Conservation (phyloP, 1,140 invertebrate species). For the Protaetia brevitarsis region DNA sequence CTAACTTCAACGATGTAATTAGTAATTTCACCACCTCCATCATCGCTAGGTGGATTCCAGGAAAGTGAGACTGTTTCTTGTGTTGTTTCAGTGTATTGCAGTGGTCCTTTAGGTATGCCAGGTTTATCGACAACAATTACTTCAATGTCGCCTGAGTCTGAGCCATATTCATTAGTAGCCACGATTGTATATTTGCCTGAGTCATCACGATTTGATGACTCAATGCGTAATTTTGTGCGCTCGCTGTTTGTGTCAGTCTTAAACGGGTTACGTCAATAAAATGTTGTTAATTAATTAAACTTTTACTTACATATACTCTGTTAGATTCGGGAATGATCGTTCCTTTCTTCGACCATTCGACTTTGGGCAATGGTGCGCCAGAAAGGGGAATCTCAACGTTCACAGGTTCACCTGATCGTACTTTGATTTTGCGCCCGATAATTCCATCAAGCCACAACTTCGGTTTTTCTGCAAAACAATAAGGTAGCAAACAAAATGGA, state of each 20-base stretch:
- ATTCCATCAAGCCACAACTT: slow-evolving; percentile 87
- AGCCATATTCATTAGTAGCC: slow-evolving; percentile 85
- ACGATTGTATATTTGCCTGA: slow-evolving; percentile 89
- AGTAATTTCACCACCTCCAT: slow-evolving; percentile 93
- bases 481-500: not conserved
- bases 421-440: slow-evolving; percentile 90
- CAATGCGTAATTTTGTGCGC: slow-evolving; percentile 81
- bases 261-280: slow-evolving; percentile 24
- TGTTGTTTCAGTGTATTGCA: slow-evolving; percentile 76
- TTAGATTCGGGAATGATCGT: slow-evolving; percentile 67
- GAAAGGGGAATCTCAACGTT: slow-evolving; percentile 90
- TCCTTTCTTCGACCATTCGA: slow-evolving; percentile 86
- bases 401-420: slow-evolving; percentile 95
- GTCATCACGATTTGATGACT: slow-evolving; percentile 85
- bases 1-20: slow-evolving; percentile 90
- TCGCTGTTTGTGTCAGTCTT: slow-evolving; percentile 80
- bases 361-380: slow-evolving; percentile 89
- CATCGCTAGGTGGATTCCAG: slow-evolving; percentile 92
- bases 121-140: slow-evolving; percentile 90
- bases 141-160: slow-evolving; percentile 89
- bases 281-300: not conserved
- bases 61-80: slow-evolving; percentile 81
- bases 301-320: slow-evolving; percentile 60
- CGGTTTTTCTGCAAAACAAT: slow-evolving; percentile 72
- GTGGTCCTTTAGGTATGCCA: slow-evolving; percentile 80